phyloP scores from a whole-genome alignment of 1,140 invertebrate species.

The Riptortus pedestris region DNA sequence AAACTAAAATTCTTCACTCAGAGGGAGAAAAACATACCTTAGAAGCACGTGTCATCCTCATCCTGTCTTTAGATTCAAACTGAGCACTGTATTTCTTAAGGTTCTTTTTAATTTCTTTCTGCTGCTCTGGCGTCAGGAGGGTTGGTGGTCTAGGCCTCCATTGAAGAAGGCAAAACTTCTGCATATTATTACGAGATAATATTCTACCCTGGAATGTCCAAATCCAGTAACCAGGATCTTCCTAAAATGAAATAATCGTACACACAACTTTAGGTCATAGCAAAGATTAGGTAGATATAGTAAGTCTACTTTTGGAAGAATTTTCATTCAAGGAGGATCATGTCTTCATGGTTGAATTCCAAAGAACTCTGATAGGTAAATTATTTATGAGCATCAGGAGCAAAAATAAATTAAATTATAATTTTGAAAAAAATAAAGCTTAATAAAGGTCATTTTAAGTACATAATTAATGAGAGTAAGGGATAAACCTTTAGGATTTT shows the following conservation, averaged over 20 bases:
- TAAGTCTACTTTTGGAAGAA: too few relatives aligned
- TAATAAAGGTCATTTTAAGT: too few relatives aligned
- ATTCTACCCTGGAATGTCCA: conserved; percentile 94
- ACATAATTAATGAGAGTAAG: too few relatives aligned
- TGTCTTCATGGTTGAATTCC: too few relatives aligned
- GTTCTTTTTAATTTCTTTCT: conserved; percentile 94
- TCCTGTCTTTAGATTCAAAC: conserved; percentile 93
- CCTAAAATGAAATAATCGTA: too few relatives aligned
- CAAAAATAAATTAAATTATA: too few relatives aligned
- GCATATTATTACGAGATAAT: conserved; percentile 70
- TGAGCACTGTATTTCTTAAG: conserved; percentile 93
- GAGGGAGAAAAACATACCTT: conserved; percentile 55
- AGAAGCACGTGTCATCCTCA: conserved; percentile 83
- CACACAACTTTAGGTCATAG: conserved; percentile 10
- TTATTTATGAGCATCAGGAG: too few relatives aligned
- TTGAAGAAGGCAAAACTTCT: conserved; percentile 86
- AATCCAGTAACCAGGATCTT: conserved; percentile 92
- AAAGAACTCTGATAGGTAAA: too few relatives aligned
- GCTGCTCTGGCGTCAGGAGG: conserved; percentile 65
- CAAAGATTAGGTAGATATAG: too few relatives aligned
- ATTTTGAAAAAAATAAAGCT: too few relatives aligned
- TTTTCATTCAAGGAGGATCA: too few relatives aligned
- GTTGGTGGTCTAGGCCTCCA: conserved; percentile 91
- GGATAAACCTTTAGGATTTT: too few relatives aligned
- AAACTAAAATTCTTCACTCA: conserved; percentile 1